Conservation (phyloP, 1,140 invertebrate genomes). For the Hycleus phaleratus region DNA sequence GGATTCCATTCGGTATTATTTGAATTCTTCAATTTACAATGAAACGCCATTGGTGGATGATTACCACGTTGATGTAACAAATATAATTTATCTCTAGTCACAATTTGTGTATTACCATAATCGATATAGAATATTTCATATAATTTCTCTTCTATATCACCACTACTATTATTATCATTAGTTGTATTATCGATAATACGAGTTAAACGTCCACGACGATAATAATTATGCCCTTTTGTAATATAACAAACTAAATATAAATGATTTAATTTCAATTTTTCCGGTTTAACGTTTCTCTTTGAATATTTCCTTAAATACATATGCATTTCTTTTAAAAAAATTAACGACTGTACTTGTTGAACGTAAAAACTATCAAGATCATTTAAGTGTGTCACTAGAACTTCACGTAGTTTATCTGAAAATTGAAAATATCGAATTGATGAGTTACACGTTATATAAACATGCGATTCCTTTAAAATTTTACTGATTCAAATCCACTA, state of each 20-base stretch:
- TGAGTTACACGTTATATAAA: no score
- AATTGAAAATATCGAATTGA: background rate
- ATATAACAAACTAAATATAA: constrained; percentile 8
- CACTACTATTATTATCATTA: background rate
- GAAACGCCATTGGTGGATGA: constrained; percentile 13
- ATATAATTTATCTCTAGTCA: constrained; percentile 7
- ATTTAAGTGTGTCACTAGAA: constrained; percentile 4
- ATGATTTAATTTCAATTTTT: background rate
- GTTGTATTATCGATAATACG: constrained; percentile 7
- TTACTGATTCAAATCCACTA: no score
- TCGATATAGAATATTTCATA: constrained; percentile 27
- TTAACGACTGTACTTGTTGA: background rate
- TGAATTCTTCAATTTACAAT: constrained; percentile 21
- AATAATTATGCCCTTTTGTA: constrained; percentile 6
- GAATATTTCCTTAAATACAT: background rate
- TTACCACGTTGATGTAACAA: background rate
- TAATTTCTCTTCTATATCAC: background rate
- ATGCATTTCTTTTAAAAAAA: background rate
- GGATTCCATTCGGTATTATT: constrained; percentile 13
- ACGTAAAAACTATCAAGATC: constrained; percentile 5
- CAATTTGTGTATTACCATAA: constrained; percentile 21
- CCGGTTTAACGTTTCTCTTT: background rate
- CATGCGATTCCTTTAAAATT: no score
- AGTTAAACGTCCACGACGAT: constrained; percentile 19
- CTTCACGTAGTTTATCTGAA: background rate